Base-by-base conservation (phyloP, 2,113 vertebrate species). In the Megaleporinus macrocephalus region DNA sequence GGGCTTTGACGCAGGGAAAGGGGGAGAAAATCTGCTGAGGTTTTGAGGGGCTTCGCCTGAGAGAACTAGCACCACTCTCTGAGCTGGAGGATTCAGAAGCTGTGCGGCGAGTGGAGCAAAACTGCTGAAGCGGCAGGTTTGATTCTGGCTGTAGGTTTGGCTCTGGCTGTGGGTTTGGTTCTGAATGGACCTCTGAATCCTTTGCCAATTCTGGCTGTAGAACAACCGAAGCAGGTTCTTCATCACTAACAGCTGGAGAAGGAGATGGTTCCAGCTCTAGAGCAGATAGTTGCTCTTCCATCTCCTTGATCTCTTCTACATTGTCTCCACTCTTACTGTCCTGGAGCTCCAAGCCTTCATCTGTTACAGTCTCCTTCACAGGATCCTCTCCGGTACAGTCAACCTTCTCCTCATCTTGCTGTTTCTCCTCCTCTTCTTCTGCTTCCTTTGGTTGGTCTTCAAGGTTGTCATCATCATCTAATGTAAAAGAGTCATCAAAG, bases 1-100 rank as follows among this genome's bases (percentile, higher is more conserved):
- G 97, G 11, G 95, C 97, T 85, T 99, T 99, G 69, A 99, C 92
- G 0, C 92, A 95, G 5, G 98, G 98, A 66, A 99, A 99, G 9
- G 98, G 98, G 57, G 95, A 98, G 83, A 97, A 99, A 86, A 94
- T 79, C 80, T 96, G 49, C 53, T 73, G 89, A 20, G 90, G 74
- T 81, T 87, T 16, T 1, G 88, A 51, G 59, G 89, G 89, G 73
- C 91, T 86, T 26, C 86, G 87, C 69, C 87, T 92, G 61, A 89
- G 53, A 26, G 81, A 82, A 66, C 81, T 73, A 0, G 16, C 0
- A 83, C 86, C 91, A 80, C 72, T 92, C 53, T 95, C 93, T 1
- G 91, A 91, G 57, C 78, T 68, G 0, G 89, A 92, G 1, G 87
- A 93, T 79, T 95, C 91, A 0, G 90, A 93, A 18, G 86, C 84